Evolutionary conservation across 2,797 vertebrate species (phyloP).

Genomic region (Anguilla pacifica): DNA sequence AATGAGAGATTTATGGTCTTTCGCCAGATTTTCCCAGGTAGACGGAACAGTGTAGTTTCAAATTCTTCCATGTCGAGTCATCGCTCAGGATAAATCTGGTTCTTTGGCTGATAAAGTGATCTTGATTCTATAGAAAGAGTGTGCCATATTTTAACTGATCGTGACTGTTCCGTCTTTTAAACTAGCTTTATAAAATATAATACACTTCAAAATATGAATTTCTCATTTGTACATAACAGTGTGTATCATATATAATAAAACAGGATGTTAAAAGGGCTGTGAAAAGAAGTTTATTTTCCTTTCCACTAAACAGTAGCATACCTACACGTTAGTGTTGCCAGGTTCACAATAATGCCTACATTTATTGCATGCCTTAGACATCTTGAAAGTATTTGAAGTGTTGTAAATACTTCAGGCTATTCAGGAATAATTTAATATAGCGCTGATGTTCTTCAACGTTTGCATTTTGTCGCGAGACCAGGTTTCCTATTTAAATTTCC

Average conservation of each 20-base stretch:
- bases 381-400: not conserved
- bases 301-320: too few relatives aligned
- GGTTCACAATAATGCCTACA: not conserved
- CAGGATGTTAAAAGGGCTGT: too few relatives aligned
- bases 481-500: not conserved
- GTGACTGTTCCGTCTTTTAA: not conserved
- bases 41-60: not conserved
- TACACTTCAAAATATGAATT: too few relatives aligned
- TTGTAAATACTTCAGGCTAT: not conserved
- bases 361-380: not conserved
- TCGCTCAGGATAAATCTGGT: not conserved
- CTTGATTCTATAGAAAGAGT: not conserved
- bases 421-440: not conserved
- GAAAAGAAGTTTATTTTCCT: too few relatives aligned
- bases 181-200: not conserved
- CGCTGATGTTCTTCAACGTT: not conserved
- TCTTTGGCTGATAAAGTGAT: not conserved
- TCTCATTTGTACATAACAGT: too few relatives aligned
- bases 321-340: not conserved
- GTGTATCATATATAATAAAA: too few relatives aligned
- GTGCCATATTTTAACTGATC: not conserved
- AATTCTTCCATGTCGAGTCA: not conserved
- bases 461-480: not conserved
- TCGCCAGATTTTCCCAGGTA: conserved; percentile 49
- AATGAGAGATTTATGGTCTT: conserved; percentile 44